Base-by-base conservation (phyloP, 2,113 vertebrate species). In the Siphamia tubifer region DNA sequence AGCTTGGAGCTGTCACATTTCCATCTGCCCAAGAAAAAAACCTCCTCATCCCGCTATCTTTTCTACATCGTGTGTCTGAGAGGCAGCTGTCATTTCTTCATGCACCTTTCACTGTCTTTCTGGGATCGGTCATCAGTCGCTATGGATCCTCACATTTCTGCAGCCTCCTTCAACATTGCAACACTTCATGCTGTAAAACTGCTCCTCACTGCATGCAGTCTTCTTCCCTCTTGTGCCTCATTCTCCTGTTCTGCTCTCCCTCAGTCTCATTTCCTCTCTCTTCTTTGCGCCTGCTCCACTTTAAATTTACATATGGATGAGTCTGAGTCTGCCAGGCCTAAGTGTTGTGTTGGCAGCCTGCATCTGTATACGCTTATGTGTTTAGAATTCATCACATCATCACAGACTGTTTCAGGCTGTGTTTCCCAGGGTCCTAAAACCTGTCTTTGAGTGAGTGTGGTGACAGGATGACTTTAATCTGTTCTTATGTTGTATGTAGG, bases 291-390 rank as follows among this genome's bases (percentile, higher is more conserved):
- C 52, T 76, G 60, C 74, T 82, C 75, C 74, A 77, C 70, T 56
- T 71, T n/a, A 43, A 23, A 77, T 87, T 75, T 84, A 65, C 82
- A 82, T 83, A 81, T 81, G 77, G 68, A 84, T 81, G 78, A 85
- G 54, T 32, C 8, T 2, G 58, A 75, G 48, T 20, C 48, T 79
- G 68, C 74, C 47, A 71, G 65, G 55, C 52, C 71, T 25, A 51
- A 4, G 12, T 57, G 47, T 62, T 42, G 4, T 67, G 44, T 52
- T 76, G 40, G 60, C 63, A 72, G 19, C 24, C 36, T 56, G 43
- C 28, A 47, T 51, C 47, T 68, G 52, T 69, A 60, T 60, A 31
- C 2, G 8, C 16, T 25, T 34, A 27, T 60, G 16, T 52, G 31
- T 25, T 10, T 20, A 20, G 32, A 62, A 19, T 49, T 55, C 13